A percentile compares a stretch with the other conserved stretches of the same genome.
These are phyloP conservation scores for Neocloeon triangulifer DNA, from an alignment of 1,140 invertebrate genomes.

Conservation along the genomic window DNA sequence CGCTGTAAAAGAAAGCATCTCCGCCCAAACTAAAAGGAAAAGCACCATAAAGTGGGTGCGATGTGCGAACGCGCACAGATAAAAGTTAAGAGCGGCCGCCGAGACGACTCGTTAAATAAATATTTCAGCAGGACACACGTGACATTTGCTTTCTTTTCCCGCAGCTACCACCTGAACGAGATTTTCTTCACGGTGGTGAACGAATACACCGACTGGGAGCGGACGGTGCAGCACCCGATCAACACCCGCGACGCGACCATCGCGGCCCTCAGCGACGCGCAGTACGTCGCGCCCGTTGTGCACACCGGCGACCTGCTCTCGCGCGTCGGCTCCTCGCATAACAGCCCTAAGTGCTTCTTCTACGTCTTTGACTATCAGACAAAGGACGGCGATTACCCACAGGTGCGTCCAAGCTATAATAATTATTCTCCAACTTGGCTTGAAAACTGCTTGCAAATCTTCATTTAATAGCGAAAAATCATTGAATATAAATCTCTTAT, in stretches of 20 bases:
- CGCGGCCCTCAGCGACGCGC: constrained; percentile 76
- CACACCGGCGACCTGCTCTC: constrained; percentile 52
- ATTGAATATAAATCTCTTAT: no score
- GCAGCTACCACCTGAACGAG: constrained; percentile 79
- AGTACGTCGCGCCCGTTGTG: constrained; percentile 66
- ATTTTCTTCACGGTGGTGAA: constrained; percentile 93
- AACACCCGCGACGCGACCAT: constrained; percentile 82
- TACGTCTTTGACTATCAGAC: constrained; percentile 88
- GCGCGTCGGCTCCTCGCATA: constrained; percentile 19
- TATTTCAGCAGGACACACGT: no score
- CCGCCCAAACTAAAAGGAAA: no score
- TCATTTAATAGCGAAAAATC: no score
- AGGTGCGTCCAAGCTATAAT: constrained; percentile 41
- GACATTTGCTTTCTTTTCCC: no score
- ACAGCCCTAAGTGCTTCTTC: constrained; percentile 40
- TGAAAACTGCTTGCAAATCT: no score
- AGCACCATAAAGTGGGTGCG: no score
- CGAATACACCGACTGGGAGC: constrained; percentile 93
- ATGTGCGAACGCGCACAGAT: no score
- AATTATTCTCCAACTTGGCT: no score
- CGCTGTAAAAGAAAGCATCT: no score
- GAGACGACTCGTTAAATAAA: no score
- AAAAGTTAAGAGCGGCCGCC: no score
- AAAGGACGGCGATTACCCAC: constrained; percentile 72
- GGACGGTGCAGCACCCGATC: constrained; percentile 73